Evolutionary conservation across 2,113 vertebrate species (phyloP).

Genomic region (Otus sunia): DNA sequence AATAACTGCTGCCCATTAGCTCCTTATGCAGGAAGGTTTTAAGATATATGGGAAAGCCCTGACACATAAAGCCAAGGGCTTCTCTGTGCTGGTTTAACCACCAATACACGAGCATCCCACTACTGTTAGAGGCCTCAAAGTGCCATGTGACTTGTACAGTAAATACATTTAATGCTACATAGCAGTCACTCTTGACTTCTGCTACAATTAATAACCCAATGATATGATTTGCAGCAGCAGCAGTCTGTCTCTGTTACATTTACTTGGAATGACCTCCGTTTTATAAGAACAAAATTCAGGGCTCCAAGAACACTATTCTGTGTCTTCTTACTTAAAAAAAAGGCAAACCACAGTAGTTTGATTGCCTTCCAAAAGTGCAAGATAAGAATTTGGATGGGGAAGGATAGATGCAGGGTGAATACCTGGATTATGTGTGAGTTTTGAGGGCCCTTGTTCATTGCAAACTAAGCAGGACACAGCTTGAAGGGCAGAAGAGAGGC

Average conservation of each 20-base stretch:
- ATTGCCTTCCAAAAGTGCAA: background rate
- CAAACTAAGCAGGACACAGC: background rate
- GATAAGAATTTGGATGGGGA: background rate
- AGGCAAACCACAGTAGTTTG: background rate
- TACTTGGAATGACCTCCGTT: background rate
- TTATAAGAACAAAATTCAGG: background rate
- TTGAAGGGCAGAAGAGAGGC: background rate
- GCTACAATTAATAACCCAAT: background rate
- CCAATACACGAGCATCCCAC: accelerated
- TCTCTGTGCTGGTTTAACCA: background rate
- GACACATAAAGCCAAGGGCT: accelerated
- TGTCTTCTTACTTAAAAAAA: no score
- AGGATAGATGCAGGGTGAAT: background rate
- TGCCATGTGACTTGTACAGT: background rate
- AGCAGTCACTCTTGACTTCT: background rate
- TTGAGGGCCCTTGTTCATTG: background rate
- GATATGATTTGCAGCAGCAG: background rate
- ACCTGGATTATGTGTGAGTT: background rate
- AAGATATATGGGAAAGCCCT: background rate
- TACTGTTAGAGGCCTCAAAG: background rate
- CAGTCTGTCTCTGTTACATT: background rate
- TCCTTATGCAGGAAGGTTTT: background rate
- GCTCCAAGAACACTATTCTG: background rate
- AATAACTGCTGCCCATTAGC: background rate
- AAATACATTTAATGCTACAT: no score